phyloP scores from a whole-genome alignment of 2,113 vertebrate species.

The Panurus biarmicus region DNA sequence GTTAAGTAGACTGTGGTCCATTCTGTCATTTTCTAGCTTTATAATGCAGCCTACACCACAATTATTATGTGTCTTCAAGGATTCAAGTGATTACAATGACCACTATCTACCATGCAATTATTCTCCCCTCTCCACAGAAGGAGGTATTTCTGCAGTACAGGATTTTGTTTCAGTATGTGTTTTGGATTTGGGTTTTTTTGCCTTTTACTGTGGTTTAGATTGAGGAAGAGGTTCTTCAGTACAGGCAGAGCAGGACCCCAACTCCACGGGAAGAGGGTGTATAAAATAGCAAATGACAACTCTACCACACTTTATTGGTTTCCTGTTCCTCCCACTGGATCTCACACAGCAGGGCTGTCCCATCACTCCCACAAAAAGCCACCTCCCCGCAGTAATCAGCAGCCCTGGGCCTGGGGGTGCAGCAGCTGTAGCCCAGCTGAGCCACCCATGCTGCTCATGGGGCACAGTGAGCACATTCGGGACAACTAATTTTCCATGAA shows the following conservation, averaged over 20 bases:
- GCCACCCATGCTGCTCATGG: background rate
- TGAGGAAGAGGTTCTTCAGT: background rate
- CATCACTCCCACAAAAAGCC: background rate
- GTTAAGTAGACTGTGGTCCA: background rate
- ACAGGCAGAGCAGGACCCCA: background rate
- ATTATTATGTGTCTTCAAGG: background rate
- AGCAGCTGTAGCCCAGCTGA: background rate
- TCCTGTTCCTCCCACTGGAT: background rate
- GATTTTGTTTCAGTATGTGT: background rate
- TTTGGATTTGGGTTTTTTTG: background rate
- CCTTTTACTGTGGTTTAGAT: background rate
- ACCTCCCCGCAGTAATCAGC: accelerated
- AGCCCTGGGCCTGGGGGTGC: accelerated
- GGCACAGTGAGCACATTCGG: background rate
- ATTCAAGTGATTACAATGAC: background rate
- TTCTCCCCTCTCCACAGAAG: background rate
- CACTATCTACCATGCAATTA: background rate
- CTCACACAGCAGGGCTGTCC: accelerated
- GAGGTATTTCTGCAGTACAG: background rate
- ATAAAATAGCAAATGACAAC: background rate
- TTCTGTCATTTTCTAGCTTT: background rate
- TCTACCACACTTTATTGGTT: background rate
- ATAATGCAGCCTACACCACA: background rate
- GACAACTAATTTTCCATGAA: background rate
- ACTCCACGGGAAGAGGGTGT: background rate